phyloP scores from a whole-genome alignment of 2,113 vertebrate genomes.

The Nematolebias whitei region DNA sequence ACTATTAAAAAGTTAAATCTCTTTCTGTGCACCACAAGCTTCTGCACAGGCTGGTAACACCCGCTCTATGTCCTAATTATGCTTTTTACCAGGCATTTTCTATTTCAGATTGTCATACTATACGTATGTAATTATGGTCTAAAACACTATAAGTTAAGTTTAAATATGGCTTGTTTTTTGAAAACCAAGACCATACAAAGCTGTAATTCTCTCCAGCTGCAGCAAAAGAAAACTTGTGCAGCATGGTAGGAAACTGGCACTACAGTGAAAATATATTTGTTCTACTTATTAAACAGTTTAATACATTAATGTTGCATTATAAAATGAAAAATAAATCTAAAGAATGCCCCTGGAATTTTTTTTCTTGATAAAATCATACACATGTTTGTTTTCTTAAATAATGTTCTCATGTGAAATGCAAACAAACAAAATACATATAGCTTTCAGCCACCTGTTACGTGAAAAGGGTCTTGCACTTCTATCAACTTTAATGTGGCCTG shows the following conservation, averaged over 20 bases:
- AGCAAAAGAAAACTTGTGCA: slow-evolving; percentile 56
- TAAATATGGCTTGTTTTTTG: slow-evolving; percentile 73
- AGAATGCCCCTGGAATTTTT: neutral
- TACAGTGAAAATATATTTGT: slow-evolving; percentile 8
- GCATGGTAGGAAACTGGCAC: slow-evolving; percentile 26
- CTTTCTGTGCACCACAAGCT: slow-evolving; percentile 21
- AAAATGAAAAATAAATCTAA: neutral
- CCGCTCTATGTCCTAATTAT: slow-evolving; percentile 63
- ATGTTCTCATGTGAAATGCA: neutral
- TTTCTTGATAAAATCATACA: neutral
- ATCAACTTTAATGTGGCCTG: no score
- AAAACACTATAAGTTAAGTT: slow-evolving; percentile 67
- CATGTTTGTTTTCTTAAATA: neutral
- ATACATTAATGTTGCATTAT: neutral
- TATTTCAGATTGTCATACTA: slow-evolving; percentile 66
- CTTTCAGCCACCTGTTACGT: no score
- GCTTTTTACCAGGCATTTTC: slow-evolving; percentile 69
- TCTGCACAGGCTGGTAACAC: slow-evolving; percentile 13
- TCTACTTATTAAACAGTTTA: neutral
- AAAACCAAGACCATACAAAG: slow-evolving; percentile 62
- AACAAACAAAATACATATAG: neutral
- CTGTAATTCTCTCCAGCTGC: slow-evolving; percentile 77
- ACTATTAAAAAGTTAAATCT: slow-evolving; percentile 36
- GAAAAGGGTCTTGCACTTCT: no score
- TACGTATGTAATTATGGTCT: slow-evolving; percentile 76